Evolutionary conservation across 2,888 invertebrate genomes (phyloP).

Genomic region (Hesperia comma): DNA sequence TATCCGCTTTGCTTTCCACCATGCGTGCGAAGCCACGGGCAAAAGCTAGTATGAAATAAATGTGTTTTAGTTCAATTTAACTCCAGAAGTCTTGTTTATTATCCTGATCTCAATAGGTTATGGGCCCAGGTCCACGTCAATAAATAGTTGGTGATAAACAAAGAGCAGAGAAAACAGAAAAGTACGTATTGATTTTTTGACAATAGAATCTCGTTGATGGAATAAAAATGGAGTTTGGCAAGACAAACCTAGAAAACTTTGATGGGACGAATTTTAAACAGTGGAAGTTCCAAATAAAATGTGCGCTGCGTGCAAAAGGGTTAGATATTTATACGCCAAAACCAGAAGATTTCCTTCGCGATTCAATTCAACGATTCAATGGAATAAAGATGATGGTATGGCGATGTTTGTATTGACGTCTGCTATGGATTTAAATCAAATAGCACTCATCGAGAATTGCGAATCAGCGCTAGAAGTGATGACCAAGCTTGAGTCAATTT

Average conservation of each 20-base stretch:
- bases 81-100: too few relatives aligned
- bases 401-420: conserved; percentile 41
- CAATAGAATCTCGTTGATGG: background rate
- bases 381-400: conserved; percentile 26
- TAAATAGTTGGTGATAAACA: background rate
- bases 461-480: conserved; percentile 43
- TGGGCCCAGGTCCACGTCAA: too few relatives aligned
- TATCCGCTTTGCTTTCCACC: too few relatives aligned
- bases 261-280: conserved; percentile 19
- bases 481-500: conserved; percentile 42
- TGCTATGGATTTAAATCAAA: conserved; percentile 44
- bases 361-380: too few relatives aligned
- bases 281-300: conserved; percentile 27
- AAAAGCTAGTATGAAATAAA: too few relatives aligned
- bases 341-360: conserved; percentile 18
- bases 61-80: too few relatives aligned
- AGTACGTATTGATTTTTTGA: too few relatives aligned
- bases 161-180: too few relatives aligned
- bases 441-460: conserved; percentile 44
- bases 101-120: too few relatives aligned
- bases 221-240: background rate
- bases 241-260: conserved; percentile 4
- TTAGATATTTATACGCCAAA: conserved; percentile 20
- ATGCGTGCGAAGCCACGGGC: too few relatives aligned
- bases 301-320: conserved; percentile 21